Percentiles rank a stretch among this genome's conserved stretches.
phyloP scores from a whole-genome alignment of 2,113 vertebrate genomes.

The Xiphophorus maculatus region DNA sequence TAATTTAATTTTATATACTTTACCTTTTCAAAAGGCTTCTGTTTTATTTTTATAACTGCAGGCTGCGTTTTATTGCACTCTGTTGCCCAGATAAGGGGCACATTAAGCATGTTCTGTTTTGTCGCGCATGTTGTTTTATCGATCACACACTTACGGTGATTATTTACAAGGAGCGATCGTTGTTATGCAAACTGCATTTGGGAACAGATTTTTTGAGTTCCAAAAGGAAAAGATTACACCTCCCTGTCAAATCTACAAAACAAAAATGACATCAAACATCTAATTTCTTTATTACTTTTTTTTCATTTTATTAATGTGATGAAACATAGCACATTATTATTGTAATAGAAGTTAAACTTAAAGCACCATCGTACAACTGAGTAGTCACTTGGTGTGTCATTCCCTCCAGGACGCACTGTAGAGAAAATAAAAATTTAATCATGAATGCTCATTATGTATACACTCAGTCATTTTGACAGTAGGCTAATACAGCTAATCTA shows the following conservation, averaged over 20 bases:
- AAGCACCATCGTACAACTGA: neutral
- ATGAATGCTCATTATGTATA: too few species aligned
- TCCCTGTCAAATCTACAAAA: neutral
- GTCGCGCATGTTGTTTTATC: too few species aligned
- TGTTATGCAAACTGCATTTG: too few species aligned
- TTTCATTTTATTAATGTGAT: neutral
- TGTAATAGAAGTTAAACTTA: neutral
- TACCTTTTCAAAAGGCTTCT: too few species aligned
- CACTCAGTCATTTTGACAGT: neutral
- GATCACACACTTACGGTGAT: too few species aligned
- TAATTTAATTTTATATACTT: too few species aligned
- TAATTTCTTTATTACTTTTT: neutral
- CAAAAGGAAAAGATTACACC: too few species aligned
- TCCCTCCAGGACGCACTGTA: neutral
- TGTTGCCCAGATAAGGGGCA: too few species aligned
- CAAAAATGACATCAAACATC: neutral
- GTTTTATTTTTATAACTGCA: too few species aligned
- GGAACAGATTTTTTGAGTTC: too few species aligned
- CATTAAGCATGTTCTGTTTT: neutral
- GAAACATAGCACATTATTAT: neutral
- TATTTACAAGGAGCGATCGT: too few species aligned
- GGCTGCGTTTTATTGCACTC: too few species aligned
- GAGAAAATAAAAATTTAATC: neutral
- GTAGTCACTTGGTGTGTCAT: neutral
- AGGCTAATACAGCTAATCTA: neutral